phyloP scores from a whole-genome alignment of 2,113 vertebrate genomes.

The Nesoenas mayeri region DNA sequence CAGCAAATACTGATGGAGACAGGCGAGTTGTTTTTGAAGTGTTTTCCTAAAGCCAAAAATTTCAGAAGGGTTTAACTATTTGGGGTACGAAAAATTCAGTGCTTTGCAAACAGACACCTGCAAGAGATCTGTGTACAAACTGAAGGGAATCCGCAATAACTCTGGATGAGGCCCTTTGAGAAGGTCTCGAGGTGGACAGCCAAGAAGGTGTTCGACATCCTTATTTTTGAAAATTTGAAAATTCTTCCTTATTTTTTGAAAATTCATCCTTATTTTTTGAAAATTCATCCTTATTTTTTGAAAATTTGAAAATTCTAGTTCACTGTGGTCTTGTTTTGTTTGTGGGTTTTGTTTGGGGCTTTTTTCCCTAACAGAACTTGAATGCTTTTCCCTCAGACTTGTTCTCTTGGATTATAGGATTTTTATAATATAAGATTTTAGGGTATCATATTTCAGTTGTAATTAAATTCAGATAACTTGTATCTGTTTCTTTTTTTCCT shows the following conservation, averaged over 20 bases:
- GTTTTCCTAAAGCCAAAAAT: conserved; percentile 6
- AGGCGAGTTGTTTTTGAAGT: neutral
- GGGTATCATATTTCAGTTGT: neutral
- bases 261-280: no score
- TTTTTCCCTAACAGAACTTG: neutral
- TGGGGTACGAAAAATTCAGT: neutral
- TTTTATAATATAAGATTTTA: neutral
- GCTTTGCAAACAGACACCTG: neutral
- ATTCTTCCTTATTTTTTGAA: no score
- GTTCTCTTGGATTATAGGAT: neutral
- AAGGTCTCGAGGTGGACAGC: neutral
- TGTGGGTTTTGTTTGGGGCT: no score
- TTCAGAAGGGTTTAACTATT: conserved; percentile 4
- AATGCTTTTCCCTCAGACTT: neutral
- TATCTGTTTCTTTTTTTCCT: neutral
- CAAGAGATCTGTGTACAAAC: neutral
- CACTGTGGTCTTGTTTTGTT: neutral
- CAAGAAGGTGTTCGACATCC: neutral
- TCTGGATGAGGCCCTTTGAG: neutral
- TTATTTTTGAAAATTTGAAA: neutral
- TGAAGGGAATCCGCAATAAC: neutral
- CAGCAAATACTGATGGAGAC: conserved; percentile 1
- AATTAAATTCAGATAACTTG: neutral
- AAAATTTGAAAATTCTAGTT: neutral
- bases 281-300: neutral